Evolutionary conservation across 2,797 vertebrate species (phyloP).

Genomic region (Coendou prehensilis): DNA sequence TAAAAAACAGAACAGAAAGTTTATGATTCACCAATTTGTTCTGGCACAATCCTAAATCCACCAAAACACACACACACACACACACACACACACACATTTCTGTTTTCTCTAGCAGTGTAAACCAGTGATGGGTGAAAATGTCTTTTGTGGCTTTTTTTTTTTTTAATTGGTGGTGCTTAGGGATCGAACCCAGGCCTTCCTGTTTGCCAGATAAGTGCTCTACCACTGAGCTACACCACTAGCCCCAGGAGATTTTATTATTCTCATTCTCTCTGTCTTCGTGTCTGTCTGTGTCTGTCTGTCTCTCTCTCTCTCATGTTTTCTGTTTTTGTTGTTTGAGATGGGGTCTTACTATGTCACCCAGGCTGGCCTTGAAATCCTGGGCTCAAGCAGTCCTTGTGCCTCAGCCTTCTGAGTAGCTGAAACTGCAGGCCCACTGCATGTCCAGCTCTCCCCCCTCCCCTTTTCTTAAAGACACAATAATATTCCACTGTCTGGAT

Average conservation of each 20-base stretch:
- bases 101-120: conserved; percentile 8
- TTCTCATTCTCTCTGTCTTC: neutral
- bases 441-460: neutral
- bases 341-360: neutral
- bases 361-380: neutral
- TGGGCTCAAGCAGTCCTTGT: neutral
- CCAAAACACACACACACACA: neutral
- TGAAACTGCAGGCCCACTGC: neutral
- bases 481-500: neutral
- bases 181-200: neutral
- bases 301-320: neutral
- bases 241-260: neutral
- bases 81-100: neutral
- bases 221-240: neutral
- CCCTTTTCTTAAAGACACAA: neutral
- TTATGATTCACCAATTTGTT: conserved; percentile 63
- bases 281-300: neutral
- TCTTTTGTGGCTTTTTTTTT: neutral
- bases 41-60: neutral
- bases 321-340: neutral
- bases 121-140: neutral
- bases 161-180: neutral
- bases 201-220: neutral
- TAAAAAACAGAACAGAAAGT: conserved; percentile 66
- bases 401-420: neutral